Percentiles rank a stretch among this genome's conserved stretches.
These are phyloP conservation scores for Manis pentadactyla DNA, from an alignment of 2,797 vertebrate species.

Conservation along the genomic window DNA sequence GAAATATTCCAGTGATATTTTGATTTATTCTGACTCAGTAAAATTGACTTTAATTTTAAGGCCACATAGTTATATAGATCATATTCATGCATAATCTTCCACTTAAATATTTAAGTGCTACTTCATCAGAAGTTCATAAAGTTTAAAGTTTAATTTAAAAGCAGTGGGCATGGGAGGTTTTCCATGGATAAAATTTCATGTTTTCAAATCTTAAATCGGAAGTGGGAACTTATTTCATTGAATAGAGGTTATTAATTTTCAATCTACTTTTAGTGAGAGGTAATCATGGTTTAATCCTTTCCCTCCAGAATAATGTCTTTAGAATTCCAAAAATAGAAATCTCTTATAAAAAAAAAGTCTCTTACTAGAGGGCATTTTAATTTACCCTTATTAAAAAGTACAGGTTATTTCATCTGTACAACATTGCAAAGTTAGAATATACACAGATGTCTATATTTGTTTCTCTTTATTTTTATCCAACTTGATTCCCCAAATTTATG, in stretches of 20 bases:
- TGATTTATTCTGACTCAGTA: not conserved
- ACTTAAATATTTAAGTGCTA: not conserved
- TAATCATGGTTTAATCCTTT: not conserved
- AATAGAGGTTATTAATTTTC: not conserved
- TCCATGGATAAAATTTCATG: not conserved
- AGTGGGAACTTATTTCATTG: not conserved
- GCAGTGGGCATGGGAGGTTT: not conserved
- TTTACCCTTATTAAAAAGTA: not conserved
- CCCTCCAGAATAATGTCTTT: not conserved
- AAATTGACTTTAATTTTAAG: not conserved
- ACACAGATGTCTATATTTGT: not conserved
- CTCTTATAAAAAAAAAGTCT: not conserved
- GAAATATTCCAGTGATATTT: not conserved
- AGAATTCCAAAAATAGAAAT: not conserved
- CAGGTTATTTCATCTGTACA: not conserved
- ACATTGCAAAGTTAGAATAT: not conserved
- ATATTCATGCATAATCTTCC: not conserved
- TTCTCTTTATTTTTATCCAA: slow-evolving; percentile 10
- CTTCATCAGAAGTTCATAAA: slow-evolving; percentile 35
- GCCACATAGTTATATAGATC: not conserved
- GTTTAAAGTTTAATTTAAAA: slow-evolving; percentile 28
- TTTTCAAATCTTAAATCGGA: not conserved
- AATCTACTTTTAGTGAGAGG: not conserved
- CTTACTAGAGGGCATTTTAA: not conserved
- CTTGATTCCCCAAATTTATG: not conserved